Evolutionary conservation across 2,113 vertebrate species (phyloP).

Genomic region (Agapornis roseicollis): DNA sequence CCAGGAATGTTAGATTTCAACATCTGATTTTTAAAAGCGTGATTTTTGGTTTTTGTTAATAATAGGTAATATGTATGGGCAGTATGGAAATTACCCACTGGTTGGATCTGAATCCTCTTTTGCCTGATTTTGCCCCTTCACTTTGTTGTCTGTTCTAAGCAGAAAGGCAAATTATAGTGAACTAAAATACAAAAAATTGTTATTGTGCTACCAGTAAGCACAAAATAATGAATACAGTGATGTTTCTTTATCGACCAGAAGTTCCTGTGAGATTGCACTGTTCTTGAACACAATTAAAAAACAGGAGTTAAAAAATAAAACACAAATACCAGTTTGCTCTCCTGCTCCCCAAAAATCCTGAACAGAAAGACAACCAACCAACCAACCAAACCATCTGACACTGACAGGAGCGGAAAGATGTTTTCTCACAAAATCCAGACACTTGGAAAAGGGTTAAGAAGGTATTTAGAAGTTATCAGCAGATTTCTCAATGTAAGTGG

Average conservation of each 20-base stretch:
- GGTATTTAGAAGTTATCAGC: background rate
- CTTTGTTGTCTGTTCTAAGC: background rate
- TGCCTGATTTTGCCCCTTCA: background rate
- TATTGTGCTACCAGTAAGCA: background rate
- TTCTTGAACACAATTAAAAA: background rate
- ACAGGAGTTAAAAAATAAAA: background rate
- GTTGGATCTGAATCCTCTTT: background rate
- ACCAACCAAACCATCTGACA: background rate
- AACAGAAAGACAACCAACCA: background rate
- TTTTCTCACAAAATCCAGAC: background rate
- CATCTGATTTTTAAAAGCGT: background rate
- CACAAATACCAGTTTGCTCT: background rate
- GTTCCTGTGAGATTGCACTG: background rate
- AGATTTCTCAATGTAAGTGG: background rate
- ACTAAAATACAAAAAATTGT: background rate
- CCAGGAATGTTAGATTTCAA: slow-evolving; percentile 8
- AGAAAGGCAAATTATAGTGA: background rate
- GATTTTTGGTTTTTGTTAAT: background rate
- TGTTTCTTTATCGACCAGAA: background rate
- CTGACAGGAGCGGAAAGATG: background rate
- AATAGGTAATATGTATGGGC: background rate
- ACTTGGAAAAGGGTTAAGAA: background rate
- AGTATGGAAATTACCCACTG: background rate
- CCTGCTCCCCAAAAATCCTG: background rate
- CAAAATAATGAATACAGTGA: background rate